These are phyloP conservation scores for Hypocryptadius cinnamomeus DNA, from an alignment of 2,113 vertebrate species.

Conservation along the genomic window DNA sequence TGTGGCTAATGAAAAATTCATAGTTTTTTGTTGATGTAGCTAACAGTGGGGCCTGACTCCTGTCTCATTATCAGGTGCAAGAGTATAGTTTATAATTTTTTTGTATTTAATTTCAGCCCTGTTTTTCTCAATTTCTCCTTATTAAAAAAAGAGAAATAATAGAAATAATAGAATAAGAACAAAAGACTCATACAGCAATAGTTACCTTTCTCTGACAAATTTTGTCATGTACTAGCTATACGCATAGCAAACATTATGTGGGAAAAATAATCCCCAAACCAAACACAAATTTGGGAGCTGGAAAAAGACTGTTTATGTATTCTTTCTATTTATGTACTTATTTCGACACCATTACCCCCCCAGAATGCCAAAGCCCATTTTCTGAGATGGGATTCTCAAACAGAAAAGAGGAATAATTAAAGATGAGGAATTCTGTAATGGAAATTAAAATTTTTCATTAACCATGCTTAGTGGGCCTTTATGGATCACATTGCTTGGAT, in stretches of 20 bases:
- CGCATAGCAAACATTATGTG: background rate
- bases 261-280: rapidly evolving
- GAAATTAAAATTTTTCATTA: background rate
- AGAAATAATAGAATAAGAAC: background rate
- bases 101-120: background rate
- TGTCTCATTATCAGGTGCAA: background rate
- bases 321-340: background rate
- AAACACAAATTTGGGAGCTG: background rate
- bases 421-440: background rate
- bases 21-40: background rate
- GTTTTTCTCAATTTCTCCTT: background rate
- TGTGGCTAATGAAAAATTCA: background rate
- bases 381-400: background rate
- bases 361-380: background rate
- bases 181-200: background rate
- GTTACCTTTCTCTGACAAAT: background rate
- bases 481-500: background rate
- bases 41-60: background rate
- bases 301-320: background rate
- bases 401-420: background rate
- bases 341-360: background rate
- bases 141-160: background rate
- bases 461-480: background rate
- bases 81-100: background rate
- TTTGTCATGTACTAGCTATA: background rate